Percentiles rank a stretch among this genome's conserved stretches.
phyloP scores from a whole-genome alignment of 2,888 invertebrate species.

The Orgyia antiqua region DNA sequence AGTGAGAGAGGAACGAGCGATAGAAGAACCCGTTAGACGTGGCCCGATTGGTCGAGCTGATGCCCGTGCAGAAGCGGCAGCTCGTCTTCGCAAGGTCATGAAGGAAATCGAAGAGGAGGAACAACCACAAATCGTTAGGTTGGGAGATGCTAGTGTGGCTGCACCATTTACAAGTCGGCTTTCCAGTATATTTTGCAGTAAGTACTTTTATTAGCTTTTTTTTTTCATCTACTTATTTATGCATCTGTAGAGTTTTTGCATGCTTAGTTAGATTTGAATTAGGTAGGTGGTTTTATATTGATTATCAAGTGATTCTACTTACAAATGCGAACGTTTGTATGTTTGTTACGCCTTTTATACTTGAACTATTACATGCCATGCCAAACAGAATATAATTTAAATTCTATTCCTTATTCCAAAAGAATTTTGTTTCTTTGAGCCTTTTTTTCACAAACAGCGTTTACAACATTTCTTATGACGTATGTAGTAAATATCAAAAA shows the following conservation, averaged over 20 bases:
- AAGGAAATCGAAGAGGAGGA: slow-evolving; percentile 94
- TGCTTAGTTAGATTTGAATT: not conserved
- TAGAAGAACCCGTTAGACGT: slow-evolving; percentile 80
- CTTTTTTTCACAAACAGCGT: no score
- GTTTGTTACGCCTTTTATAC: no score
- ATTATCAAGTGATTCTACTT: no score
- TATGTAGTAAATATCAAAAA: no score
- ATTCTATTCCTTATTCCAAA: no score
- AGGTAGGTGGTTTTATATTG: not conserved
- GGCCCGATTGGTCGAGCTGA: slow-evolving; percentile 36
- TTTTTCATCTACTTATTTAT: not conserved
- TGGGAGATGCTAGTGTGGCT: slow-evolving; percentile 99
- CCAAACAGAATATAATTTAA: no score
- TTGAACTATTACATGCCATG: no score
- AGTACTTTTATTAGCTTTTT: slow-evolving; percentile 40
- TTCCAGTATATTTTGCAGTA: slow-evolving; percentile 96
- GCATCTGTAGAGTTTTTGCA: not conserved
- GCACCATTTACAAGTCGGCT: slow-evolving; percentile 99
- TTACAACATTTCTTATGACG: no score
- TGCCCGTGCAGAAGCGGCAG: slow-evolving; percentile 51
- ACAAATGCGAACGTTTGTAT: no score
- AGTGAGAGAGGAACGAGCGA: slow-evolving; percentile 76
- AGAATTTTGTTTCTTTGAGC: no score
- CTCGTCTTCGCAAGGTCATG: slow-evolving; percentile 82
- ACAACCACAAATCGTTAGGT: slow-evolving; percentile 91